Evolutionary conservation across 2,888 invertebrate genomes (phyloP), one percentile per base, ranked within the genome.

Genomic region (Cryptocephalus primarius): DNA sequence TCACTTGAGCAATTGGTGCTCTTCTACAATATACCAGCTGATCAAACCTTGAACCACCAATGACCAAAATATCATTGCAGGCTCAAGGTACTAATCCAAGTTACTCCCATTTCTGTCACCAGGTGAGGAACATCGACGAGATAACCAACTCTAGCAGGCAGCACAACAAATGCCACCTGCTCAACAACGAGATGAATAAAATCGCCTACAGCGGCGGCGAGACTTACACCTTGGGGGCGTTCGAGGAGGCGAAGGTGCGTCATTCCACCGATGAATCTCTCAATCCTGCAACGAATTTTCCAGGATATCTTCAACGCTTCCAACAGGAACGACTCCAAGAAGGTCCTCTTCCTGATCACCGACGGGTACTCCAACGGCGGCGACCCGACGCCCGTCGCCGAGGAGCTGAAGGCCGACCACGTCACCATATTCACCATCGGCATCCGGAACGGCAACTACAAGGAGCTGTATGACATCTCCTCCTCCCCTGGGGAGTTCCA

Each of bases 331-430:
- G 65, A 68, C 14, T 71, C 76, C 3, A 75, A 70, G 53, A 81
- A 81, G 61, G 77, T 79, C 0, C 70, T 84, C 9, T 82, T 84
- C 58, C 66, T 84, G 4, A 76, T 84, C 52, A 83, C 83, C 1
- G 83, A 84, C 59, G 83, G 83, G 10, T 83, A 79, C 60, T 82
- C 82, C 8, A 83, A 82, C 61, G 82, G 81, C 1, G 81, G 79
- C 0, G 78, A 82, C 67, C 84, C 84, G 0, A 67, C 77, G 8
- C 76, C 78, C 1, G 70, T 77, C 2, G 81, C 83, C 0, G 69
- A 70, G 39, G 66, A 73, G 38, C 63, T 84, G 4, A 77, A 78
- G 57, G 75, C 76, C 53, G 68, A 72, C 33, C 71, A 74, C 33
- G 72, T 74, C 1, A 73, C 70, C 1, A 73, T 79, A 45, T 77